Evolutionary conservation across 2,797 vertebrate species (phyloP).

Genomic region (Acanthiza pusilla): DNA sequence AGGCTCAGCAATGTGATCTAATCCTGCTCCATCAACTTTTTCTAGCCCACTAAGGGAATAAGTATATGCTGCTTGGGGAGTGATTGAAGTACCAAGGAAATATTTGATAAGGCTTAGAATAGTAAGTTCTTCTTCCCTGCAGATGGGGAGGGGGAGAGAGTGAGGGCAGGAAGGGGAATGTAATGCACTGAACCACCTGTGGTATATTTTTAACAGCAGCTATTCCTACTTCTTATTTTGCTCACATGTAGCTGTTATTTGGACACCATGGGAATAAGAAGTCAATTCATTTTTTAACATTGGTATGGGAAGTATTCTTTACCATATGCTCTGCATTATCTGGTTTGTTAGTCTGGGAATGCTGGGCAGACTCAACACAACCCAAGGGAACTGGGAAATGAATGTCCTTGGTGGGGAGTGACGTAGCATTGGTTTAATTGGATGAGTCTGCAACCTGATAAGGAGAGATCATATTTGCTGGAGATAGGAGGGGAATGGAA

Average conservation of each 20-base stretch:
- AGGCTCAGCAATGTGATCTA: not conserved
- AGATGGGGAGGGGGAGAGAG: not conserved
- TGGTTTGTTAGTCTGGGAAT: not conserved
- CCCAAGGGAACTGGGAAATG: not conserved
- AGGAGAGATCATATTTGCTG: rapidly evolving
- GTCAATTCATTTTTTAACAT: not conserved
- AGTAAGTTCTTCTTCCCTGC: not conserved
- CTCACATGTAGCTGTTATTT: not conserved
- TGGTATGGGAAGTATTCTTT: not conserved
- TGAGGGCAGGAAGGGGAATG: rapidly evolving
- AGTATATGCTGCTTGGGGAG: not conserved
- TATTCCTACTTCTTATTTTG: not conserved
- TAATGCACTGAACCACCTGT: not conserved
- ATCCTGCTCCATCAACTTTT: not conserved
- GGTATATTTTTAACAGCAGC: not conserved
- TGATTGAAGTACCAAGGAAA: not conserved
- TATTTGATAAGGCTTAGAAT: not conserved
- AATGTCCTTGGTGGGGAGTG: not conserved
- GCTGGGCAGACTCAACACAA: not conserved
- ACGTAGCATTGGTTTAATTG: not conserved
- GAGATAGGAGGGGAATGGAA: not conserved
- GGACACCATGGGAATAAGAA: not conserved
- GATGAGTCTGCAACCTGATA: not conserved
- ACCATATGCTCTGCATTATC: not conserved
- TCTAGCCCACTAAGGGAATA: not conserved